Conservation (phyloP, 2,888 invertebrate species). For the Sarcophaga rosellei region DNA sequence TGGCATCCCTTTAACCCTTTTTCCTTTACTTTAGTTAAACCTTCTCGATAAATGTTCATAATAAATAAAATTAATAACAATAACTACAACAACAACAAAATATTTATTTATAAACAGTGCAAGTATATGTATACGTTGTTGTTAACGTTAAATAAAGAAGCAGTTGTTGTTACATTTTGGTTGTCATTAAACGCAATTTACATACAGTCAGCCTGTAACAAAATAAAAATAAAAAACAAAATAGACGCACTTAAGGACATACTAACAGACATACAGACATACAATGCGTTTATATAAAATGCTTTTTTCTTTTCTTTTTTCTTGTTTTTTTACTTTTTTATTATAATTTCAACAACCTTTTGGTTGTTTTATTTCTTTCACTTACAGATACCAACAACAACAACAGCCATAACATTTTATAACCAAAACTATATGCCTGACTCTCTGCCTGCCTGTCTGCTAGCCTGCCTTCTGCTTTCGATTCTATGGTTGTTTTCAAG, state of each 20-base stretch:
- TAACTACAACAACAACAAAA: neutral
- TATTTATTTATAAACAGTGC: neutral
- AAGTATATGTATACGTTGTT: slow-evolving; percentile 44
- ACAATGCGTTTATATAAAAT: slow-evolving; percentile 55
- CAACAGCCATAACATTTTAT: slow-evolving; percentile 11
- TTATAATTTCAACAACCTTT: slow-evolving; percentile 66
- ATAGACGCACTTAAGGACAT: neutral
- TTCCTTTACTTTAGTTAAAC: neutral
- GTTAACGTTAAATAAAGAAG: slow-evolving; percentile 23
- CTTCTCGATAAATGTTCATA: neutral
- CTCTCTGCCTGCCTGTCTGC: neutral
- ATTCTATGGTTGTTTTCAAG: neutral
- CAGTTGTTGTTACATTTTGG: slow-evolving; percentile 41
- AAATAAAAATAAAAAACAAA: neutral
- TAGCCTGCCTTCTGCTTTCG: neutral
- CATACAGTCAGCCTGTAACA: slow-evolving; percentile 32
- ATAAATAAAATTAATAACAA: slow-evolving; percentile 9
- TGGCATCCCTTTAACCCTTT: slow-evolving; percentile 57
- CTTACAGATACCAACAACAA: slow-evolving; percentile 34
- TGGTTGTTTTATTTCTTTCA: slow-evolving; percentile 60
- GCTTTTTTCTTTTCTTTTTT: neutral
- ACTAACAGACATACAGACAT: neutral
- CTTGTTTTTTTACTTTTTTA: slow-evolving; percentile 20
- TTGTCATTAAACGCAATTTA: slow-evolving; percentile 66
- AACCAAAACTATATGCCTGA: neutral